Evolutionary conservation across 2,113 vertebrate genomes (phyloP), one percentile per base, ranked within the genome.

Genomic region (Garra rufa): DNA sequence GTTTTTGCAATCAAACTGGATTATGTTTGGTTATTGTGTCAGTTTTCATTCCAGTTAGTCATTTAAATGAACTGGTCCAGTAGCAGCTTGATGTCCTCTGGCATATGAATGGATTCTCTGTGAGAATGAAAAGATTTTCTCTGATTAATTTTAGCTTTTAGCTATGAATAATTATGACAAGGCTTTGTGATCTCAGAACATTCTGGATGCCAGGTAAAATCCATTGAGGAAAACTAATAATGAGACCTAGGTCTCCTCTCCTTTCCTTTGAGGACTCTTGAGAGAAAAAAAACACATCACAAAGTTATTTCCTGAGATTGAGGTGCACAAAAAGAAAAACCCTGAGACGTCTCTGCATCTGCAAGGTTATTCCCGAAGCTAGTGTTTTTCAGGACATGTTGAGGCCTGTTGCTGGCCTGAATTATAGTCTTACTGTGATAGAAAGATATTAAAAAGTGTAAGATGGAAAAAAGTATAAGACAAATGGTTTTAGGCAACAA

Each of bases 351-450:
- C 34, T 26, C 17, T 26, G 14, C 26, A 59, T 61, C 50, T 81
- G 19, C 55, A 76, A 83, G 82, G 28, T 81, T 43, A 81, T 83
- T 70, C 24, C 79, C 44, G 15, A 2, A 57, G 28, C 74, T 21
- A 59, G 44, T 55, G 67, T 6, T 78, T 52, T 44, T 76, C 52
- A 73, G 52, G 52, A 52, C 86, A 84, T 82, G 88, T 75, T 83
- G 70, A 70, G 77, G 74, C 86, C 83, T 82, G 88, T 80, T 61
- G 30, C 41, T 3, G 28, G 19, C 13, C 48, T 46, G 11, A 80
- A 65, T 69, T 67, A 34, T 13, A 50, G 82, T 19, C 13, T n/a
- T 24, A 21, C 6, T 15, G 17, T 38, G 19, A 82, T 19, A 52
- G 1, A 30, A 52, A 21, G 55, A 74, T 21, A n/a, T 34, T 69